Percentiles rank a stretch among this genome's conserved stretches.
Conservation (phyloP, 2,113 vertebrate genomes). For the Gallinago jamesoni region DNA sequence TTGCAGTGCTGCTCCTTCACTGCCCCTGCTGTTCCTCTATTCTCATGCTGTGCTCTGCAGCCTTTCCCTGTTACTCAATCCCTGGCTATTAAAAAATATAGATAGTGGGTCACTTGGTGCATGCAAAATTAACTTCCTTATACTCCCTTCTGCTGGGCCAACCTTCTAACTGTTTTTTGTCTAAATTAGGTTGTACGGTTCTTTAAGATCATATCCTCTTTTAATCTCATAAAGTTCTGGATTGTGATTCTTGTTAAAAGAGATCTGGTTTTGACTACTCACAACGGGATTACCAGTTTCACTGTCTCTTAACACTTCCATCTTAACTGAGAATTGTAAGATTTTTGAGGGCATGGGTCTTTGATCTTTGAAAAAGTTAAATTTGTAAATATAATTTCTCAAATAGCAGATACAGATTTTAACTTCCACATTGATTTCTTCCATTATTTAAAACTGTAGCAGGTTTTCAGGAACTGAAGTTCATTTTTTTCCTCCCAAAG, state of each 20-base stretch:
- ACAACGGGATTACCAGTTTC: not conserved
- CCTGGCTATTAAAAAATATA: not conserved
- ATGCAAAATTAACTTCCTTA: not conserved
- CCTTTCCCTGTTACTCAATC: not conserved
- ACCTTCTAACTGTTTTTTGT: not conserved
- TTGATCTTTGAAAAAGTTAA: slow-evolving; percentile 16
- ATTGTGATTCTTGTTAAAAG: not conserved
- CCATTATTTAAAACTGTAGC: not conserved
- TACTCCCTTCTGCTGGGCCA: not conserved
- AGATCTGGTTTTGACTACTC: not conserved
- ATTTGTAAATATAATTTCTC: slow-evolving; percentile 45
- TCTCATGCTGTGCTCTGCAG: not conserved
- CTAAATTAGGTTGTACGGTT: not conserved
- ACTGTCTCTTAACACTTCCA: slow-evolving; percentile 25
- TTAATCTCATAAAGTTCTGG: not conserved
- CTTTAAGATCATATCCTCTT: not conserved
- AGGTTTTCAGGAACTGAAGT: slow-evolving; percentile 2
- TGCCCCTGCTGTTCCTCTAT: not conserved
- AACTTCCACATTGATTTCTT: slow-evolving; percentile 34
- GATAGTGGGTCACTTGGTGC: not conserved
- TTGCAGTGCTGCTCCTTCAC: not conserved
- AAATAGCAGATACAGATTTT: slow-evolving; percentile 30
- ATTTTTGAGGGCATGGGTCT: slow-evolving; percentile 2
- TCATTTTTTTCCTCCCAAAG: not conserved
- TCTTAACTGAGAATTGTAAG: slow-evolving; percentile 12